phyloP scores from a whole-genome alignment of 2,797 vertebrate species.

The Apodemus agrarius region DNA sequence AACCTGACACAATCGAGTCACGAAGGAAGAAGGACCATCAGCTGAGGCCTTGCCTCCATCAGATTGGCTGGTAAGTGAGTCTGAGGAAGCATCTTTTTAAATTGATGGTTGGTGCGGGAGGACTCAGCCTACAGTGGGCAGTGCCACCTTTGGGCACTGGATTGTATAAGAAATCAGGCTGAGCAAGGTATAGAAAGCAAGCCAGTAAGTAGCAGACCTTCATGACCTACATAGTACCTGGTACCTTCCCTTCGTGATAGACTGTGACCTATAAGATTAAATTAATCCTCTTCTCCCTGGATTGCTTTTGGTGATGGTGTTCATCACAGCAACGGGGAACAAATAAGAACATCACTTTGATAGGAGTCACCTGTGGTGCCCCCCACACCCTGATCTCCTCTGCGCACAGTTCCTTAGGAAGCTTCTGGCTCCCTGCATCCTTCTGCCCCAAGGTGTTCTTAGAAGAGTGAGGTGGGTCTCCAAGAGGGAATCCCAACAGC shows the following conservation, averaged over 20 bases:
- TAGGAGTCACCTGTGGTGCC: not conserved
- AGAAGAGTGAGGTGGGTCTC: not conserved
- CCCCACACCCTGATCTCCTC: too few species aligned
- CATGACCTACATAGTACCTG: not conserved
- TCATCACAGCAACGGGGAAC: not conserved
- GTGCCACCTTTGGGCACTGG: not conserved
- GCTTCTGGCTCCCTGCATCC: not conserved
- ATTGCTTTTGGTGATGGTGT: not conserved
- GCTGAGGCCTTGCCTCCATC: too few species aligned
- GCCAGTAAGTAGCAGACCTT: not conserved
- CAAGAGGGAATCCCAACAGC: not conserved
- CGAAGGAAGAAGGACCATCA: not conserved
- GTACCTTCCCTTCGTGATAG: not conserved
- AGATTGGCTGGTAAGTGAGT: not conserved
- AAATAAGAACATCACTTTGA: not conserved
- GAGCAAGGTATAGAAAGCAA: not conserved
- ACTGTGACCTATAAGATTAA: not conserved
- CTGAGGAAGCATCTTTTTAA: not conserved
- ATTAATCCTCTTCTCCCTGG: not conserved
- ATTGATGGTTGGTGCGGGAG: not conserved
- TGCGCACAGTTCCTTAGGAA: not conserved
- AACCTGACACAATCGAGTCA: not conserved
- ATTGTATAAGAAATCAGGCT: not conserved
- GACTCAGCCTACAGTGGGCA: not conserved
- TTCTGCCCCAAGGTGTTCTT: not conserved